Conservation (phyloP, 2,797 vertebrate genomes). For the Etheostoma perlongum region DNA sequence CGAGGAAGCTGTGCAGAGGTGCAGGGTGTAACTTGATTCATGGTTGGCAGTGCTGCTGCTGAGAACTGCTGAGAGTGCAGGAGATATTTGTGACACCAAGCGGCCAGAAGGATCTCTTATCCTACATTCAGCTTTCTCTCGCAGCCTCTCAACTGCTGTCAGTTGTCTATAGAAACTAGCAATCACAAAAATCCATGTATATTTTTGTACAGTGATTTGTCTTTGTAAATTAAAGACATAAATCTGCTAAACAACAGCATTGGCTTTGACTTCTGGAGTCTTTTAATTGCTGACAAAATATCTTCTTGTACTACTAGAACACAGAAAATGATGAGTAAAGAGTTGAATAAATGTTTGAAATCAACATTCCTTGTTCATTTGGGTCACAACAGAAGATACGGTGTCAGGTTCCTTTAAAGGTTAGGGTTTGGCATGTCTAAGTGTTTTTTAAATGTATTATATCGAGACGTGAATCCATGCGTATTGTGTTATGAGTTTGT, state of each 20-base stretch:
- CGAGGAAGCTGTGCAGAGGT: constrained; percentile 39
- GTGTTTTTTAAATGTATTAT: neutral
- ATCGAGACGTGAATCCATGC: neutral
- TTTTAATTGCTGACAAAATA: constrained; percentile 1
- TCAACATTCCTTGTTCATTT: neutral
- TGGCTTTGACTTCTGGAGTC: neutral
- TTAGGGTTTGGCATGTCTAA: neutral
- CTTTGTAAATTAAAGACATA: neutral
- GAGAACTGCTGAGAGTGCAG: constrained; percentile 75
- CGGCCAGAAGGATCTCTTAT: constrained; percentile 56
- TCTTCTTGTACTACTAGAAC: neutral
- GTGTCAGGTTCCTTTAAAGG: neutral
- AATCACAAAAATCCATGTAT: constrained; percentile 3
- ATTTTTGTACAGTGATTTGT: neutral
- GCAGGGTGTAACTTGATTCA: constrained; percentile 70
- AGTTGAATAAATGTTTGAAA: neutral
- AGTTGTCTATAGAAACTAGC: constrained; percentile 1
- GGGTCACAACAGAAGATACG: neutral
- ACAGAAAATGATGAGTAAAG: neutral
- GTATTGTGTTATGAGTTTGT: neutral
- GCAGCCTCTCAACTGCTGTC: constrained; percentile 40
- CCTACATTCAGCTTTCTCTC: constrained; percentile 60
- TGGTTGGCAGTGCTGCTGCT: constrained; percentile 47
- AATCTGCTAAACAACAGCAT: neutral
- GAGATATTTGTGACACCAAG: constrained; percentile 72